These are phyloP conservation scores for Callosobruchus maculatus DNA, from an alignment of 2,888 invertebrate species.

Conservation along the genomic window DNA sequence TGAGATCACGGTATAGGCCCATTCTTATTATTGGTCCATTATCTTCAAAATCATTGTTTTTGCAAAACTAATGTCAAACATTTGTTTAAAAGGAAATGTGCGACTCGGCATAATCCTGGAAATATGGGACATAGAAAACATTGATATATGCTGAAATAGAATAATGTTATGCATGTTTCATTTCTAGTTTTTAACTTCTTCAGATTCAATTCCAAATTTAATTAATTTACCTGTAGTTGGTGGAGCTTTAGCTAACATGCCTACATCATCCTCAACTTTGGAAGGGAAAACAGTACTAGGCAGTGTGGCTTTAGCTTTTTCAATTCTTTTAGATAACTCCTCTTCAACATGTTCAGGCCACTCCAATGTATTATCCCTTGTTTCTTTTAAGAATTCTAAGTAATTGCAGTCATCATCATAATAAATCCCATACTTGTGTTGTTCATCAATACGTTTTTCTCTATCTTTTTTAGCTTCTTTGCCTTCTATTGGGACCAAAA, in stretches of 20 bases:
- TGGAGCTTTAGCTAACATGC: slow-evolving; percentile 78
- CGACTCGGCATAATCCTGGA: too few species aligned
- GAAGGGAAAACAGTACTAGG: slow-evolving; percentile 39
- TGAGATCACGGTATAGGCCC: too few species aligned
- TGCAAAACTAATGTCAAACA: too few species aligned
- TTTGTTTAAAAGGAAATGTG: too few species aligned
- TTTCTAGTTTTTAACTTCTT: background rate
- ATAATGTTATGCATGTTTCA: background rate
- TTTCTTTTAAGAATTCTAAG: slow-evolving; percentile 80
- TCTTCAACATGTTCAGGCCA: slow-evolving; percentile 45
- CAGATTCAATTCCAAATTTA: background rate
- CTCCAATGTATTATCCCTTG: slow-evolving; percentile 54
- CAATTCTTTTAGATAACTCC: slow-evolving; percentile 23
- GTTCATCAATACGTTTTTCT: slow-evolving; percentile 62
- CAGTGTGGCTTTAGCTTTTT: slow-evolving; percentile 20
- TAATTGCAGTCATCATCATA: slow-evolving; percentile 96
- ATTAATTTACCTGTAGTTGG: slow-evolving; percentile 55
- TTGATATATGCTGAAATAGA: too few species aligned
- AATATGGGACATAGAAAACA: too few species aligned
- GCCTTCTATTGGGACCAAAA: slow-evolving; percentile 63
- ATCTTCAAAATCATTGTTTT: too few species aligned
- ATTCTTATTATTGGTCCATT: too few species aligned
- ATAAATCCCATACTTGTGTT: slow-evolving; percentile 83
- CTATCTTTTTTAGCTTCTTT: slow-evolving; percentile 37
- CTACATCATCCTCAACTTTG: slow-evolving; percentile 75